Percentiles rank a stretch among this genome's conserved stretches.
Evolutionary conservation across 2,797 vertebrate genomes (phyloP).

Genomic region (Amniataba percoides): DNA sequence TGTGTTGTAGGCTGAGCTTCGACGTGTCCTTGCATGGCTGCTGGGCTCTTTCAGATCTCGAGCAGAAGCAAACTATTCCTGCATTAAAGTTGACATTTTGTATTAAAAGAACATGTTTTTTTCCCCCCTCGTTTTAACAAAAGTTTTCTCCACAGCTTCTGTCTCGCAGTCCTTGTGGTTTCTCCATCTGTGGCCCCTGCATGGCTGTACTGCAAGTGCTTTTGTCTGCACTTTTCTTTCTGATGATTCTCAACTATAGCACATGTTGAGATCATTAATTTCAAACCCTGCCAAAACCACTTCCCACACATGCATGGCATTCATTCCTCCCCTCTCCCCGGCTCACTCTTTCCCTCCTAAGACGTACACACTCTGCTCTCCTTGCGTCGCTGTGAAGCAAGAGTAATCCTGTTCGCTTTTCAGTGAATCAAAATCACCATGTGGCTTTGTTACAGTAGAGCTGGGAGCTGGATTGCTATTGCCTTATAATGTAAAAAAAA

Average conservation of each 20-base stretch:
- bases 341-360: conserved; percentile 40
- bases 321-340: conserved; percentile 69
- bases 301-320: conserved; percentile 85
- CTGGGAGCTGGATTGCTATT: conserved; percentile 49
- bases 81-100: conserved; percentile 66
- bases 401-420: conserved; percentile 71
- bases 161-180: conserved; percentile 71
- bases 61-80: conserved; percentile 38
- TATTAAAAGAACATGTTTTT: conserved; percentile 56
- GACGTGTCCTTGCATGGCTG: conserved; percentile 49
- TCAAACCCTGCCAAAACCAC: conserved; percentile 83
- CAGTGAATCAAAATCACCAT: conserved; percentile 74
- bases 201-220: conserved; percentile 72
- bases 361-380: conserved; percentile 38
- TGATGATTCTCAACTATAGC: conserved; percentile 82
- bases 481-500: conserved; percentile 52
- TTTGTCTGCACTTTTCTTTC: conserved; percentile 84
- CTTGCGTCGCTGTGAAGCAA: conserved; percentile 33
- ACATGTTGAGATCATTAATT: conserved; percentile 88
- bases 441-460: conserved; percentile 74
- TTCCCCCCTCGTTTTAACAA: conserved; percentile 28
- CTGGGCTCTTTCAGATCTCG: conserved; percentile 36
- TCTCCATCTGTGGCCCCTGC: conserved; percentile 79
- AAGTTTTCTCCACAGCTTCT: conserved; percentile 67
- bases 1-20: conserved; percentile 18